Conservation (phyloP, 2,113 vertebrate species). For the Neolamprologus kungweensis region DNA sequence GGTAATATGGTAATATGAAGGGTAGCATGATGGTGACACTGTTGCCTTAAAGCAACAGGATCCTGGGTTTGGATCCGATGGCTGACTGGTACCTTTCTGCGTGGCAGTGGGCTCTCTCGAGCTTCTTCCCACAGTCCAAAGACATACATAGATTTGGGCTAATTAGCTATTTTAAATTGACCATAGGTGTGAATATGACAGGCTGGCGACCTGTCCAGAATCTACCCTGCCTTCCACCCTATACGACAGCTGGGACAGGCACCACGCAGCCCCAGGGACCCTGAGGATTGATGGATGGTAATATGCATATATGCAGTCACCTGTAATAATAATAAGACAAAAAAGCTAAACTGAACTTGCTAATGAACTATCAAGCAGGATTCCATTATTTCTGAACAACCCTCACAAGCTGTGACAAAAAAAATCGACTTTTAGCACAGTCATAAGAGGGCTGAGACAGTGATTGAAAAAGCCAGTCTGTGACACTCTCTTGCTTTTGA, state of each 20-base stretch:
- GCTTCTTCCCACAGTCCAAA: not conserved
- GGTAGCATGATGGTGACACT: not conserved
- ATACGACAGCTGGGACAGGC: not conserved
- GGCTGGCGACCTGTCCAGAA: not conserved
- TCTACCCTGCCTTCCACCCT: not conserved
- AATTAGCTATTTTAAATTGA: not conserved
- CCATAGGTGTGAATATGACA: not conserved
- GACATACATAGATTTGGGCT: not conserved
- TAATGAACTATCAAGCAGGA: not conserved
- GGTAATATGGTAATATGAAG: not conserved
- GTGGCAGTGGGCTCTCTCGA: not conserved
- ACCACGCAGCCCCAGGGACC: not conserved
- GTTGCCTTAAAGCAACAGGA: not conserved
- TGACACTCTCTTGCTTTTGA: not conserved
- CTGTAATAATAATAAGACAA: not conserved
- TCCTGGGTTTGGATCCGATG: not conserved
- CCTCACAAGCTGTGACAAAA: not conserved
- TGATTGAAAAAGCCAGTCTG: not conserved
- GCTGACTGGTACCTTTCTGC: not conserved
- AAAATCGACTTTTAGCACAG: not conserved
- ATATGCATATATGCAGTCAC: not conserved
- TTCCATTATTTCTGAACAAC: not conserved
- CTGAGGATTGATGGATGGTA: not conserved
- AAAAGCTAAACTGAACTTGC: not conserved
- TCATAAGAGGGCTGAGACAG: not conserved